These are phyloP conservation scores for Spicauda simplicius DNA, from an alignment of 2,888 invertebrate species.

Conservation along the genomic window DNA sequence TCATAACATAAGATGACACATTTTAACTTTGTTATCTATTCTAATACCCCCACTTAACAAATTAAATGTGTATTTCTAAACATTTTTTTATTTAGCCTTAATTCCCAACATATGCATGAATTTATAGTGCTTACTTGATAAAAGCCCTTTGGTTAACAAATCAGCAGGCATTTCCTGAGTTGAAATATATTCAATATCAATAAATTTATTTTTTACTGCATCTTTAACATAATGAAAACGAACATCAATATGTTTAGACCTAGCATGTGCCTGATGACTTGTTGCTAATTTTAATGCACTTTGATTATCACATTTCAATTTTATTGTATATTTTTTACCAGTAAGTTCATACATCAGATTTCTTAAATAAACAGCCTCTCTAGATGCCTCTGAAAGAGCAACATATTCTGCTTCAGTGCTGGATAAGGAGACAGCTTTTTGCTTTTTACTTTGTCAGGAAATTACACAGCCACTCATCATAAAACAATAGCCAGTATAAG, in stretches of 20 bases:
- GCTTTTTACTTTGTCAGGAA: slow-evolving; percentile 31
- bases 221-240: slow-evolving; percentile 31
- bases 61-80: neutral
- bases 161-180: slow-evolving; percentile 29
- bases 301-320: slow-evolving; percentile 32
- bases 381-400: slow-evolving; percentile 27
- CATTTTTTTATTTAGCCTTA: slow-evolving; percentile 1
- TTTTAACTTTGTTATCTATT: no score
- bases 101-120: slow-evolving; percentile 9
- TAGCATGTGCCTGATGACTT: slow-evolving; percentile 22
- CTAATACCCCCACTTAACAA: neutral
- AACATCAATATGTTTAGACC: no score
- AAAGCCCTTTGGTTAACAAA: no score
- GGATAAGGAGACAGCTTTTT: slow-evolving; percentile 26
- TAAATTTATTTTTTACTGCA: slow-evolving; percentile 14
- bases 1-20: no score
- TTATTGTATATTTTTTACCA: slow-evolving; percentile 9
- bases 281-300: slow-evolving; percentile 31
- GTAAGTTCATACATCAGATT: slow-evolving; percentile 21
- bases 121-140: slow-evolving; percentile 23
- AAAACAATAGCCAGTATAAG: slow-evolving; percentile 25
- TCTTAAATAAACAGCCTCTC: slow-evolving; percentile 31
- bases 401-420: no score
- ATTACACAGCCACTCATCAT: slow-evolving; percentile 20
- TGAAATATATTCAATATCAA: slow-evolving; percentile 22